Base-by-base conservation (phyloP, 2,797 vertebrate species). In the Cyprinella venusta region DNA sequence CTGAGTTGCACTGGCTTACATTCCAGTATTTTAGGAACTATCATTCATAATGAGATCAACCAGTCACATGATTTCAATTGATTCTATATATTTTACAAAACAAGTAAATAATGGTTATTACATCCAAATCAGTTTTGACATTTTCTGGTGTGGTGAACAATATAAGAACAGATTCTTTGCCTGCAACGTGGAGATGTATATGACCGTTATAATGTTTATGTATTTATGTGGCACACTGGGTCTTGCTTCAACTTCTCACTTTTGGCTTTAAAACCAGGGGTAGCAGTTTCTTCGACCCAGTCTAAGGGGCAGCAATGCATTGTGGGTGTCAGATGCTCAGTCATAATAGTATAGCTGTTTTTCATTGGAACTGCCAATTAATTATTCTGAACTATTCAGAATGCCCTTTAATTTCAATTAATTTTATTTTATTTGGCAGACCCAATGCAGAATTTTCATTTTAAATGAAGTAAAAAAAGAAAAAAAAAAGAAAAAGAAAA, bases 291-390 rank as follows among this genome's bases (percentile, higher is more conserved):
- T 76, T 67, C 93, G 89, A 90, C 94, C 90, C 88, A 89, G 86
- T 85, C 88, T 90, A 91, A 50, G 93, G 93, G n/a, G 88, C n/a
- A 92, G 93, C 90, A 90, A 86, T 74, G 67, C n/a, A 64, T 84
- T 56, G 0, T 89, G 88, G 0, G 87, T 92, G 90, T 87, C 80
- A 40, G 88, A 19, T 78, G 50, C 40, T 48, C 74, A 8, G 6
- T 79, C 65, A 77, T 81, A 54, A 78, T 48, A 24, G 85, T 88
- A 71, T 86, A 79, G 8, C 72, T 80, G 61, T 86, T 71, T 86
- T 67, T 87, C 83, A 87, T 82, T 67, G 90, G 86, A 88, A 86
- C 2, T 88, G 89, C 90, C 85, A 89, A 89, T 91, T 85, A 89
- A 91, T 90, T 84, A 90, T 90, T 91, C 88, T 88, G 0, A 75